Base-by-base conservation (phyloP, 2,113 vertebrate genomes). In the Hippopotamus amphibius region DNA sequence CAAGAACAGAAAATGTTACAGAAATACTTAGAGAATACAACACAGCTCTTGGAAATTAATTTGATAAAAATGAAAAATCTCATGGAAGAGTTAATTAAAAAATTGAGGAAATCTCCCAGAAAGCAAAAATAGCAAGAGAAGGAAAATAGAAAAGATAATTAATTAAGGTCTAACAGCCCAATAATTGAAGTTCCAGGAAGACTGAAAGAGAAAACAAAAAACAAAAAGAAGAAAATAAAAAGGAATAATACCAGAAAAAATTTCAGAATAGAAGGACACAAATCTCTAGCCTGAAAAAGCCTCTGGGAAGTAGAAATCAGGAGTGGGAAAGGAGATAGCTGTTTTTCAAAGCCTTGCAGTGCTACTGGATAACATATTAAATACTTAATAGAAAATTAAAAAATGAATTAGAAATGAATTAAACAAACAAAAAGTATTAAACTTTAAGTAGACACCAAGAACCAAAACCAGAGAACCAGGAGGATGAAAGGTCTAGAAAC, bases 351-450 rank as follows among this genome's bases (percentile, higher is more conserved):
- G 72, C 22, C 48, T 74, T 50, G 50, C 3, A 81, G 37, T 22
- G 28, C n/a, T 22, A 55, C 1, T 82, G 9, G 46, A n/a, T 80
- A 66, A 57, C 68, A 69, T 19, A 69, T 26, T 63, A 80, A 5
- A 95, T 46, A 86, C 33, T 92, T 94, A 71, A 50, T 12, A 93
- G 74, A 77, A 96, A 95, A 71, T 16, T 63, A 30, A 69, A 76
- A 79, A 81, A 66, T 24, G 37, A 95, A 76, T 55, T 61, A 76
- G 77, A 96, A 83, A 83, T 7, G 77, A 90, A 37, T 89, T 21
- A 57, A 86, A 81, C 33, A 96, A 57, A 15, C 16, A 48, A 82
- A 79, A 55, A 66, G 14, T 14, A 66, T 61, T 71, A 76, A 94
- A 63, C n/a, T 80, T 65, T 71, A 55, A 81, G 88, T 13, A 13